phyloP scores from a whole-genome alignment of 1,140 invertebrate genomes.

The Parasteatoda tepidariorum region DNA sequence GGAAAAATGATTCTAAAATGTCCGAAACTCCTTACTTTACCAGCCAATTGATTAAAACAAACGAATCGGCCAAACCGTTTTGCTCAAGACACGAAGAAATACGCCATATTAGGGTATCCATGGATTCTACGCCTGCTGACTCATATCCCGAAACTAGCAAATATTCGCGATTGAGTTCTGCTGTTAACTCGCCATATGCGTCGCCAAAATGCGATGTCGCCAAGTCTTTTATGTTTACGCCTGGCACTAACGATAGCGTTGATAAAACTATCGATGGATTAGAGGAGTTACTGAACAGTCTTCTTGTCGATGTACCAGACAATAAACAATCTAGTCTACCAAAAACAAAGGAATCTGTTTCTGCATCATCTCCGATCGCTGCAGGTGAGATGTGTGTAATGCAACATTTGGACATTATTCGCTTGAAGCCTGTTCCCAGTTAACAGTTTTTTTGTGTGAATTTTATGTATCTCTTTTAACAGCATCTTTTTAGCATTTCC shows the following conservation, averaged over 20 bases:
- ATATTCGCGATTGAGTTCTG: conserved; percentile 39
- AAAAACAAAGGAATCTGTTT: not conserved
- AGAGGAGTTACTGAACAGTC: conserved; percentile 36
- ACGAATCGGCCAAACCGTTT: not conserved
- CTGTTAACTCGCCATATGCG: not conserved
- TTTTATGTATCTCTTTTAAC: not conserved
- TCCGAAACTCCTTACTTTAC: not conserved
- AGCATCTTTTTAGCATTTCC: not conserved
- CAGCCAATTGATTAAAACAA: not conserved
- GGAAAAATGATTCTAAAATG: no score
- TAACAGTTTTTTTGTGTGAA: conserved; percentile 3
- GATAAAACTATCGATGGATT: conserved; percentile 35
- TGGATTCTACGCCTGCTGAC: conserved; percentile 15
- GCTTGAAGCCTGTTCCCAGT: conserved; percentile 46
- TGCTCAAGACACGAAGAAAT: conserved; percentile 34
- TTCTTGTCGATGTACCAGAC: conserved; percentile 36
- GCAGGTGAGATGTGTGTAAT: conserved; percentile 58
- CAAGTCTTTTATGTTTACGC: not conserved
- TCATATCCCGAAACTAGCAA: not conserved
- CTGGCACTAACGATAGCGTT: not conserved
- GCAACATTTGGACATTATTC: conserved; percentile 55
- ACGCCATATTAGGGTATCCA: conserved; percentile 49
- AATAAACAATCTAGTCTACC: conserved; percentile 20
- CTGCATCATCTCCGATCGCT: not conserved
- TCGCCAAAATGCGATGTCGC: not conserved